Evolutionary conservation across 2,888 invertebrate species (phyloP), one percentile per base, ranked within the genome.

Genomic region (Calliphora vomitoria): DNA sequence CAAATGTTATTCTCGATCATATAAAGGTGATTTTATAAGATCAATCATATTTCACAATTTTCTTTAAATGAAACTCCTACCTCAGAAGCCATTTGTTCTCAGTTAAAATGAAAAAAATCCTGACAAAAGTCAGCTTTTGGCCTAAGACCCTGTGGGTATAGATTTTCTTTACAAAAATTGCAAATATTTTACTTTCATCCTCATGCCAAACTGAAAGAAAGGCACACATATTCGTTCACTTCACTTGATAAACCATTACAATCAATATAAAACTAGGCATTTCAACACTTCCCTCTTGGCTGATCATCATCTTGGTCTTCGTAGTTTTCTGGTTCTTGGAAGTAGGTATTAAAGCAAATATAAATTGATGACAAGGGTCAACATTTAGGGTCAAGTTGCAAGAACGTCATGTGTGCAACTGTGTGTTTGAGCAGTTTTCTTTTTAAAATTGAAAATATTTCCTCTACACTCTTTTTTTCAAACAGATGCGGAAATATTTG

Each of bases 341-440:
- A 85, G 69, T 18, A 68, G 69, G 64, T 75, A 74, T 82, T 75
- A 85, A 85, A 75, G 82, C 64, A 82, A 87, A 85, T 50, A 85
- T 79, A 82, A 85, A 85, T 87, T 87, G 87, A 85, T 87, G 87
- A 87, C 85, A 87, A 87, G 85, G 87, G 87, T 87, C 87, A 87
- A 75, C 74, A 79, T 82, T 82, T 71, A 66, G 78, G 81, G 82
- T 85, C 82, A 85, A 82, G 35, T 69, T 25, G 41, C 47, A 75
- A 82, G 64, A 79, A 79, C 69, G 85, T 85, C 85, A 87, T 85
- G 82, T 87, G 87, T 85, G 82, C 78, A 87, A 84, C 84, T 87
- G 80, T 74, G 47, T 53, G 31, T 38, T 72, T 71, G 13, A 25
- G 25, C 25, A 25, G 8, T 35, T 50, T n/a, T 31, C 75, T 8